phyloP scores from a whole-genome alignment of 2,797 vertebrate genomes.

The Glyptemys insculpta region DNA sequence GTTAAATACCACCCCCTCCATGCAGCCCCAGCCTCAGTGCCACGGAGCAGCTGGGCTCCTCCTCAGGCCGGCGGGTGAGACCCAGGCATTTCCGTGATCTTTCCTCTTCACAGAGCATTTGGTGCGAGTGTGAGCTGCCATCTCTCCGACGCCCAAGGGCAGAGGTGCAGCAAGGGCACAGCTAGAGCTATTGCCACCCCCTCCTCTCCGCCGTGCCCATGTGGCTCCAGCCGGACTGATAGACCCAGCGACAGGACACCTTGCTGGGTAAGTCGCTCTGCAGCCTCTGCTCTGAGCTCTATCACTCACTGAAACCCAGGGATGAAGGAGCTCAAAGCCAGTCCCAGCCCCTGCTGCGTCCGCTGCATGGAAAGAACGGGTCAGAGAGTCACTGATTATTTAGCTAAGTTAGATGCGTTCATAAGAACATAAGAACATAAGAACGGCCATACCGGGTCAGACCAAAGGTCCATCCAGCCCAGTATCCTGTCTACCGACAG shows the following conservation, averaged over 20 bases:
- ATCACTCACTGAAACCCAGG: neutral
- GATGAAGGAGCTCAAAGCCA: neutral
- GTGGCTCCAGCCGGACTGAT: neutral
- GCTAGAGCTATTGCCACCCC: neutral
- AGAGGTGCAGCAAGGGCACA: neutral
- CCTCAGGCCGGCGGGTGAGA: neutral
- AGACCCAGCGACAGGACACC: neutral
- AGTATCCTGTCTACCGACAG: no score
- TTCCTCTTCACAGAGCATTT: neutral
- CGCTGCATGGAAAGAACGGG: neutral
- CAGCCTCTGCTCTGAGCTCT: neutral
- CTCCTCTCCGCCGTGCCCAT: neutral
- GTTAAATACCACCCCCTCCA: neutral
- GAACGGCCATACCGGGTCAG: no score
- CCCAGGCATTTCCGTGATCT: neutral
- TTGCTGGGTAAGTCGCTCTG: neutral
- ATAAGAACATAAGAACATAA: no score
- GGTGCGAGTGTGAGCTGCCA: neutral
- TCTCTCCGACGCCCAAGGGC: neutral
- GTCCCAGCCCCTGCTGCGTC: neutral
- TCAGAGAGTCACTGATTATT: neutral
- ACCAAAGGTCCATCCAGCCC: no score
- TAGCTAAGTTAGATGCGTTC: no score
- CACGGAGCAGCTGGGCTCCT: neutral
- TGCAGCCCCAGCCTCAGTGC: neutral